Evolutionary conservation across 2,797 vertebrate genomes (phyloP).

Genomic region (Hypotaenidia okinawae): DNA sequence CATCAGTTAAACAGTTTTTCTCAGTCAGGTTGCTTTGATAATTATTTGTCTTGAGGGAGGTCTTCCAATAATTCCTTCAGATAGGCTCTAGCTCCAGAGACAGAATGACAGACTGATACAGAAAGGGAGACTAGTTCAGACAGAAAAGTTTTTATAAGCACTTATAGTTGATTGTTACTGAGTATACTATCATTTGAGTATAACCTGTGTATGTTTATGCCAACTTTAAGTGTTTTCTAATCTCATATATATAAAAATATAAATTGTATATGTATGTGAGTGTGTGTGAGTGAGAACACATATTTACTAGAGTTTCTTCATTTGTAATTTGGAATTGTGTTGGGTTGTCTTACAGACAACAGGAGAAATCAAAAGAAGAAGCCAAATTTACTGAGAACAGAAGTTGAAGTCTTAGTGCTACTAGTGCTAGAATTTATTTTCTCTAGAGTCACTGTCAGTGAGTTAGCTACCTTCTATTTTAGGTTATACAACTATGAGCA

Average conservation of each 20-base stretch:
- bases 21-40: constrained; percentile 71
- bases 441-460: not conserved
- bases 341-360: not conserved
- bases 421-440: not conserved
- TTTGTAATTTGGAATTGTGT: not conserved
- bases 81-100: constrained; percentile 26
- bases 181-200: not conserved
- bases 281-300: too few species aligned
- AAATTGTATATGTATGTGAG: not conserved
- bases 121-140: not conserved
- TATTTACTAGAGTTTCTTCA: not conserved
- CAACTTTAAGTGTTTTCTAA: not conserved
- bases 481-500: not conserved
- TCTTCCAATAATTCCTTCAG: constrained; percentile 57
- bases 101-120: not conserved
- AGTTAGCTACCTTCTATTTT: not conserved
- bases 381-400: not conserved
- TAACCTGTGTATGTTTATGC: not conserved
- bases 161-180: not conserved
- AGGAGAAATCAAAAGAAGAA: not conserved
- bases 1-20: constrained; percentile 65
- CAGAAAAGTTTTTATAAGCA: not conserved
- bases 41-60: constrained; percentile 53
- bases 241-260: not conserved
- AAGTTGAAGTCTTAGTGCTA: not conserved